phyloP scores from a whole-genome alignment of 2,888 invertebrate species.

The Erebia ligea region DNA sequence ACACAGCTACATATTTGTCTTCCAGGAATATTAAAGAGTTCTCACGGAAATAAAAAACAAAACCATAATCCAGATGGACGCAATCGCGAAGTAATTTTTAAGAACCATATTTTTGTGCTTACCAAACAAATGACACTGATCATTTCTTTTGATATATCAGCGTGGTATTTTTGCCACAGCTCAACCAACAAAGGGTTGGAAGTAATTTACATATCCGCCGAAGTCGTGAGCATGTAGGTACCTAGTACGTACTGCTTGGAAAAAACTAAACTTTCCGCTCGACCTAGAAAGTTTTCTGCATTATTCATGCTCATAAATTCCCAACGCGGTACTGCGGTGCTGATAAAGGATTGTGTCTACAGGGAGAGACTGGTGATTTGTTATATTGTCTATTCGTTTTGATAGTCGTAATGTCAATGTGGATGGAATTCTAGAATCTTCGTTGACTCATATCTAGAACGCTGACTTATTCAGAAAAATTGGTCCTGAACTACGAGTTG shows the following conservation, averaged over 20 bases:
- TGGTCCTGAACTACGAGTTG: too few species aligned
- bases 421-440: background rate
- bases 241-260: background rate
- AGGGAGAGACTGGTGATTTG: constrained; percentile 16
- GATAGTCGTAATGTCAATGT: background rate
- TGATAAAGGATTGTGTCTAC: constrained; percentile 29
- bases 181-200: background rate
- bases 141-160: too few species aligned
- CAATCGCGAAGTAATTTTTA: too few species aligned
- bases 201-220: background rate
- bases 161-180: background rate
- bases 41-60: too few species aligned
- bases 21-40: too few species aligned
- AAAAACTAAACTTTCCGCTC: background rate
- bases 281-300: constrained; percentile 34
- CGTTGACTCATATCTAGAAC: too few species aligned
- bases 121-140: too few species aligned
- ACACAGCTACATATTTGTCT: too few species aligned
- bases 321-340: background rate
- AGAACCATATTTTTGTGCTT: too few species aligned
- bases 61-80: too few species aligned
- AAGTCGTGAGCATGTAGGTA: background rate
- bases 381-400: constrained; percentile 6
- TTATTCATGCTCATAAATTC: constrained; percentile 41
- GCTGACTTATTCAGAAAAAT: too few species aligned